A percentile compares a stretch with the other conserved stretches of the same genome.
Evolutionary conservation across 2,113 vertebrate genomes (phyloP).

Genomic region (Macrotis lagotis): DNA sequence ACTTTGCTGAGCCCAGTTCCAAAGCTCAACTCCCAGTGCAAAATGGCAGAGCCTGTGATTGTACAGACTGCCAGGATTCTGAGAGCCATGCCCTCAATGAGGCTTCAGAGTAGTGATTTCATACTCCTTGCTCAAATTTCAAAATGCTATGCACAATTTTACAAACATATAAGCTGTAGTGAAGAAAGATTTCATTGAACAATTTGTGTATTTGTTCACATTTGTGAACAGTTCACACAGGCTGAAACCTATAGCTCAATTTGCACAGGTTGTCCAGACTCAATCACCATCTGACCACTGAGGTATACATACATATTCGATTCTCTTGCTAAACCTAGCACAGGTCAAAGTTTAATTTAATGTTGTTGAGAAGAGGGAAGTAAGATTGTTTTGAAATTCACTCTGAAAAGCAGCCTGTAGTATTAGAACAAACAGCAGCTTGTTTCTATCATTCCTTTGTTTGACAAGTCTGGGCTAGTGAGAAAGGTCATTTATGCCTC

Average conservation of each 20-base stretch:
- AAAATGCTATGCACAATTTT: not conserved
- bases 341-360: constrained; percentile 75
- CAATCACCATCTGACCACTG: constrained; percentile 51
- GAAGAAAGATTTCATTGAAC: constrained; percentile 23
- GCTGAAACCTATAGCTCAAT: constrained; percentile 27
- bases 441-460: constrained; percentile 82
- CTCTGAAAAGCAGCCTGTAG: constrained; percentile 80
- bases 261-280: constrained; percentile 66
- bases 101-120: not conserved
- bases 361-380: constrained; percentile 72
- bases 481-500: constrained; percentile 86
- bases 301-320: constrained; percentile 46
- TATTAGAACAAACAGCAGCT: constrained; percentile 84
- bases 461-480: constrained; percentile 81
- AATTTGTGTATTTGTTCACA: constrained; percentile 35
- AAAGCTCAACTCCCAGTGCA: not conserved
- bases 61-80: not conserved
- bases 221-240: constrained; percentile 27
- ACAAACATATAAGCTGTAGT: not conserved
- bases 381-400: constrained; percentile 81
- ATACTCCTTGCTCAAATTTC: not conserved
- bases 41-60: not conserved
- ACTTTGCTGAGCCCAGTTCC: not conserved
- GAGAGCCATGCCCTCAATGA: not conserved
- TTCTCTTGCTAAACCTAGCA: constrained; percentile 65